Evolutionary conservation across 2,113 vertebrate genomes (phyloP).

Genomic region (Hemicordylus capensis): DNA sequence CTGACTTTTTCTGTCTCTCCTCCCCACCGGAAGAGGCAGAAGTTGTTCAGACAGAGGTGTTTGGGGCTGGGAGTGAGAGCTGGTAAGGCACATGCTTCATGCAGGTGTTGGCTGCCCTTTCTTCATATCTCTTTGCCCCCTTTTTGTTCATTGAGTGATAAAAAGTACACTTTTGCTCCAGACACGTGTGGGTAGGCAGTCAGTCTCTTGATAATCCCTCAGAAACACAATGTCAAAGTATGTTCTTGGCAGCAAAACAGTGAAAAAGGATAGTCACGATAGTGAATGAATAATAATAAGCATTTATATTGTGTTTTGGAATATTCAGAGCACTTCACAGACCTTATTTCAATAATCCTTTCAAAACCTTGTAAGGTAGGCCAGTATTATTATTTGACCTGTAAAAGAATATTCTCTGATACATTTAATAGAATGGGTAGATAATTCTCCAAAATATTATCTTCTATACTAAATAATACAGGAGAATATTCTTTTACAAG

Average conservation of each 20-base stretch:
- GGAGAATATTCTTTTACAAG: no score
- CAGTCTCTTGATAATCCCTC: slow-evolving; percentile 58
- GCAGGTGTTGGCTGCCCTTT: slow-evolving; percentile 71
- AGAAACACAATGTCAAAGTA: slow-evolving; percentile 59
- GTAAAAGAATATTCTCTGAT: no score
- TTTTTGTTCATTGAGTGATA: slow-evolving; percentile 61
- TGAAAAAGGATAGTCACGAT: slow-evolving; percentile 41
- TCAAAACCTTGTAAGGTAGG: background rate
- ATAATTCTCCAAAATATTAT: no score
- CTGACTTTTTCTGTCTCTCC: slow-evolving; percentile 57
- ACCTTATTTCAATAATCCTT: background rate
- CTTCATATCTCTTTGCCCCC: background rate
- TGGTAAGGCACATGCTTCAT: slow-evolving; percentile 35
- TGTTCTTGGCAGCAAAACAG: slow-evolving; percentile 58
- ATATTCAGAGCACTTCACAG: background rate
- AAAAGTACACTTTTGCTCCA: slow-evolving; percentile 70
- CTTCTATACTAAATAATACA: no score
- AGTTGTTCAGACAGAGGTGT: slow-evolving; percentile 34
- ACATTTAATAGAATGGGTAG: no score
- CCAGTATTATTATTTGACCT: no score
- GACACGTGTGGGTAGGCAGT: slow-evolving; percentile 66
- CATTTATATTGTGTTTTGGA: background rate
- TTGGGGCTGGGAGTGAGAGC: slow-evolving; percentile 5
- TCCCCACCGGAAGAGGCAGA: slow-evolving; percentile 27
- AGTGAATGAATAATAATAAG: no score